These are phyloP conservation scores for Anabacerthia variegaticeps DNA, from an alignment of 2,797 vertebrate genomes.

Conservation along the genomic window DNA sequence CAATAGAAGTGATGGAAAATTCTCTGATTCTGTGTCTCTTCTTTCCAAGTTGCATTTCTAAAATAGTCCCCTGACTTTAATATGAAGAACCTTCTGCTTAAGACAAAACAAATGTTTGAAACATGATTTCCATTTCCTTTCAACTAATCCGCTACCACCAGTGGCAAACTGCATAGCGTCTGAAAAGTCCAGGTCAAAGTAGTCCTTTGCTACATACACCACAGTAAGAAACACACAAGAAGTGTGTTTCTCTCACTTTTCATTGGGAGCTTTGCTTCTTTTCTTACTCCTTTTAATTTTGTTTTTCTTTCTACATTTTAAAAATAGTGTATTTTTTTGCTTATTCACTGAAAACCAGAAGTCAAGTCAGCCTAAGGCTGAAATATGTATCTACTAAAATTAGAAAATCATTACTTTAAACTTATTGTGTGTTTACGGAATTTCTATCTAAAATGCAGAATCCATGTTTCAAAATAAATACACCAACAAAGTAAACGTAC, in stretches of 20 bases:
- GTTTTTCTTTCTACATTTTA: not conserved
- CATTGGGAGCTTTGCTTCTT: not conserved
- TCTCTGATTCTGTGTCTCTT: not conserved
- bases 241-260: not conserved
- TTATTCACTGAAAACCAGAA: not conserved
- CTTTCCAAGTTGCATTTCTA: not conserved
- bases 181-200: not conserved
- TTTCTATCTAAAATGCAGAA: not conserved
- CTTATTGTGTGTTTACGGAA: not conserved
- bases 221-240: not conserved
- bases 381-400: not conserved
- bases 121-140: not conserved
- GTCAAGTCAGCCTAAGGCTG: not conserved
- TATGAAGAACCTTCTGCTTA: constrained; percentile 1
- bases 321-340: not conserved
- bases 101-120: not conserved
- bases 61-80: not conserved
- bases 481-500: not conserved
- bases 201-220: not conserved
- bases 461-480: not conserved
- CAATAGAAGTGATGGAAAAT: not conserved
- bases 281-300: not conserved
- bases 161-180: not conserved
- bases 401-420: not conserved
- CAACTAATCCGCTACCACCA: not conserved